Evolutionary conservation across 2,797 vertebrate genomes (phyloP).

Genomic region (Schizothorax lantsangensis): DNA sequence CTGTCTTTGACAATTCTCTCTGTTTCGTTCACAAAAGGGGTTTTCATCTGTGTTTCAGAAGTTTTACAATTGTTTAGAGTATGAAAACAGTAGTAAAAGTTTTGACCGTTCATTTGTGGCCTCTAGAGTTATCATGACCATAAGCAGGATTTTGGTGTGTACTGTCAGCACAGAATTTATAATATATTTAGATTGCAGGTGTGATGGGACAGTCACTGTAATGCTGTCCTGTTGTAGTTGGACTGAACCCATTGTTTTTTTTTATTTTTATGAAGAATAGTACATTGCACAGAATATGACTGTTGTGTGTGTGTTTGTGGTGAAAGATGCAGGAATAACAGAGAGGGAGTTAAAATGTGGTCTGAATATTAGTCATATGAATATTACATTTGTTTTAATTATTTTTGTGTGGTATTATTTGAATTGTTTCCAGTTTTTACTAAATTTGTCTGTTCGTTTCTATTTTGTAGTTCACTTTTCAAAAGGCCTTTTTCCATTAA

Average conservation of each 20-base stretch:
- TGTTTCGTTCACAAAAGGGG: conserved; percentile 31
- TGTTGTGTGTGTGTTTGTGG: background rate
- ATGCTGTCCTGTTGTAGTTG: conserved; percentile 10
- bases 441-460: conserved; percentile 16
- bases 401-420: conserved; percentile 45
- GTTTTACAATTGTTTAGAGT: conserved; percentile 21
- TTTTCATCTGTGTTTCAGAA: conserved; percentile 20
- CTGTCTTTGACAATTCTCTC: conserved; percentile 46
- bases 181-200: background rate
- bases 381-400: background rate
- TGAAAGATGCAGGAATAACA: conserved; percentile 30
- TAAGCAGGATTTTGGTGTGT: background rate
- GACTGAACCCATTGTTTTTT: background rate
- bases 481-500: conserved; percentile 11
- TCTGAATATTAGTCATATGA: conserved; percentile 48
- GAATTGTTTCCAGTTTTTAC: conserved; percentile 33
- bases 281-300: conserved; percentile 18
- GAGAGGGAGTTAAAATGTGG: conserved; percentile 49
- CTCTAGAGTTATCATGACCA: conserved; percentile 25
- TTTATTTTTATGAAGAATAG: conserved; percentile 5
- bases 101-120: conserved; percentile 24
- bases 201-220: background rate
- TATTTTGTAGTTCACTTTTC: conserved; percentile 24
- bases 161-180: conserved; percentile 14
- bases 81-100: conserved; percentile 13